Evolutionary conservation across 2,113 vertebrate genomes (phyloP).

Genomic region (Drymodes brunneopygia): DNA sequence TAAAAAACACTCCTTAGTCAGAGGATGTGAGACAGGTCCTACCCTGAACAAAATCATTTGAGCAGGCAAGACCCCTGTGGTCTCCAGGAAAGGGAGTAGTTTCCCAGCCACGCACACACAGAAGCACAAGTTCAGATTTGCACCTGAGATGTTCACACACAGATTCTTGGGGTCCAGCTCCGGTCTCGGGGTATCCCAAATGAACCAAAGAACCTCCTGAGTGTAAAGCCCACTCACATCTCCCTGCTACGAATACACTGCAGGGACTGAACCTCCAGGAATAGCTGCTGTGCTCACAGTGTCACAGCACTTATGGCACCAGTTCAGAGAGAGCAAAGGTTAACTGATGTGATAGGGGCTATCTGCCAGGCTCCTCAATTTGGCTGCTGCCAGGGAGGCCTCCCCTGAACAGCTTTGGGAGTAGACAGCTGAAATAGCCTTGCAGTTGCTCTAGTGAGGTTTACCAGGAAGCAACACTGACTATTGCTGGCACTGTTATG

Average conservation of each 20-base stretch:
- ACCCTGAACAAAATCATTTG: not conserved
- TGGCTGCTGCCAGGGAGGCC: not conserved
- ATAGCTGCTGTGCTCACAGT: not conserved
- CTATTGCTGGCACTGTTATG: not conserved
- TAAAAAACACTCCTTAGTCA: not conserved
- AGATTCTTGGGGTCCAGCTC: not conserved
- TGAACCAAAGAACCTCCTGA: not conserved
- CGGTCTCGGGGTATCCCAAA: not conserved
- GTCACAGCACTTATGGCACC: accelerated
- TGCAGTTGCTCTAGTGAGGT: not conserved
- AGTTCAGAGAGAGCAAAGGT: not conserved
- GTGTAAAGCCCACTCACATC: accelerated
- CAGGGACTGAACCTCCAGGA: not conserved
- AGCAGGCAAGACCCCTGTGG: not conserved
- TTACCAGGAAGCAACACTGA: not conserved
- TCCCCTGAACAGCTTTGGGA: not conserved
- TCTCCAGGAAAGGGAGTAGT: not conserved
- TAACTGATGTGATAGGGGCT: not conserved
- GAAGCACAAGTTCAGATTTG: not conserved
- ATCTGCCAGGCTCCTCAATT: not conserved
- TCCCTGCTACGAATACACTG: accelerated
- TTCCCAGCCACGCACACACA: not conserved
- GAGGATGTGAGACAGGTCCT: not conserved
- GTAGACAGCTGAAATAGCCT: not conserved
- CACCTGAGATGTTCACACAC: not conserved